Conservation (phyloP, 1,140 invertebrate species). For the Leptoteleia sp. region DNA sequence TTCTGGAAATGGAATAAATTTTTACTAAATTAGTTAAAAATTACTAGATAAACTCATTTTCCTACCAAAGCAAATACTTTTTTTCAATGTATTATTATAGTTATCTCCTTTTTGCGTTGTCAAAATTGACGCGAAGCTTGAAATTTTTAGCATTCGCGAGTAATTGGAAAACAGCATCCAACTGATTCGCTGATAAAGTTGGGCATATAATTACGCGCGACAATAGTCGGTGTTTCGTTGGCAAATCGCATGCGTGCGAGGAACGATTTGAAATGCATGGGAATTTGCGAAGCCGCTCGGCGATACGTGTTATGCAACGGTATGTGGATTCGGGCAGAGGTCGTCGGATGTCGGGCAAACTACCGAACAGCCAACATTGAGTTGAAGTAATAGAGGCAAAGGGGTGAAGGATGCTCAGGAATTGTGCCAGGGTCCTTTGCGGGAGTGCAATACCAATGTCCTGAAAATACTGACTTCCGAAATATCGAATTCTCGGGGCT, state of each 20-base stretch:
- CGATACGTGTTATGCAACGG: conserved; percentile 41
- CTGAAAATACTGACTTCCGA: conserved; percentile 54
- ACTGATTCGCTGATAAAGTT: background rate
- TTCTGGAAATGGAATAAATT: no score
- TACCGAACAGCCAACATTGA: conserved; percentile 50
- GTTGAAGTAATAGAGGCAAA: conserved; percentile 63
- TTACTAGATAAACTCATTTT: no score
- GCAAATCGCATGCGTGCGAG: conserved; percentile 1
- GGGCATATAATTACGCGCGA: background rate
- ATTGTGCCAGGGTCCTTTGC: conserved; percentile 65
- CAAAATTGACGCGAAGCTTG: no score
- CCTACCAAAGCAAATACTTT: no score
- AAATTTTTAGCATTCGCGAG: background rate
- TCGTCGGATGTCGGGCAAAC: conserved; percentile 57
- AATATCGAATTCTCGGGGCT: conserved; percentile 47
- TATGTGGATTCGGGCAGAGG: conserved; percentile 59
- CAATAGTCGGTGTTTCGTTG: background rate
- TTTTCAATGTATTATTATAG: no score
- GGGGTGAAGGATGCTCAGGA: conserved; percentile 65
- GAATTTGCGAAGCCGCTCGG: conserved; percentile 21
- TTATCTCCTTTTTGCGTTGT: no score
- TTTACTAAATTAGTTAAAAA: no score
- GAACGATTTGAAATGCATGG: conserved; percentile 37
- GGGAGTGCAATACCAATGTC: conserved; percentile 51
- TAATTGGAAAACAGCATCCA: conserved; percentile 2